Conservation (phyloP, 2,888 invertebrate genomes). For the Notodonta dromedarius region DNA sequence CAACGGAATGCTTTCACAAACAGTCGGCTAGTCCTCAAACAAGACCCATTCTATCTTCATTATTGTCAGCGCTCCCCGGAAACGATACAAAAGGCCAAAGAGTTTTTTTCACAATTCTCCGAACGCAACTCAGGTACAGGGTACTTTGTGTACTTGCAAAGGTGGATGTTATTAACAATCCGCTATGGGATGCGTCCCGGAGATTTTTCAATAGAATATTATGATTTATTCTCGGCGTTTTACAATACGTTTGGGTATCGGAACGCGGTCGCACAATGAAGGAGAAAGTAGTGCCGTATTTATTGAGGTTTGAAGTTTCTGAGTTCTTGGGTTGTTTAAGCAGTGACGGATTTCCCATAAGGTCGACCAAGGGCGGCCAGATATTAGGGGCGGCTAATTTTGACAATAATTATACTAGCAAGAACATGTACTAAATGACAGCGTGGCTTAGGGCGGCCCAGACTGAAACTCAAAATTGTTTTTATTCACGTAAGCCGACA, state of each 20-base stretch:
- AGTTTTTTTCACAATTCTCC: slow-evolving; percentile 24
- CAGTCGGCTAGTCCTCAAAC: slow-evolving; percentile 17
- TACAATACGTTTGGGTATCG: slow-evolving; percentile 11
- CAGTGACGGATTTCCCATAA: no score
- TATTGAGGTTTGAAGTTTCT: slow-evolving; percentile 18
- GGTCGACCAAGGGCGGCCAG: no score
- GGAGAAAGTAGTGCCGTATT: slow-evolving; percentile 27
- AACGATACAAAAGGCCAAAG: slow-evolving; percentile 27
- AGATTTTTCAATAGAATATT: slow-evolving; percentile 28
- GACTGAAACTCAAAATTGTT: no score
- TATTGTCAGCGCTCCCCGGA: slow-evolving; percentile 38
- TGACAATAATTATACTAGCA: no score
- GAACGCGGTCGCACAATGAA: slow-evolving; percentile 28
- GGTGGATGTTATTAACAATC: slow-evolving; percentile 35
- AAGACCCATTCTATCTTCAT: slow-evolving; percentile 24
- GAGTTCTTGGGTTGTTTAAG: background rate
- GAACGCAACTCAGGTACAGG: slow-evolving; percentile 34
- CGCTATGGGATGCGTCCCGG: slow-evolving; percentile 20
- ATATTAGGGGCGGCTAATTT: no score
- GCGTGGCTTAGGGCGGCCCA: no score
- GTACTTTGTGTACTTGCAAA: slow-evolving; percentile 36
- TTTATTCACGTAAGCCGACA: no score
- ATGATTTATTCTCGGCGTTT: slow-evolving; percentile 10
- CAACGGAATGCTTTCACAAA: slow-evolving; percentile 11
- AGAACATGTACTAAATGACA: no score